Percentiles rank a stretch among this genome's conserved stretches.
These are phyloP conservation scores for Clarias magur DNA, from an alignment of 2,113 vertebrate genomes.

Conservation along the genomic window DNA sequence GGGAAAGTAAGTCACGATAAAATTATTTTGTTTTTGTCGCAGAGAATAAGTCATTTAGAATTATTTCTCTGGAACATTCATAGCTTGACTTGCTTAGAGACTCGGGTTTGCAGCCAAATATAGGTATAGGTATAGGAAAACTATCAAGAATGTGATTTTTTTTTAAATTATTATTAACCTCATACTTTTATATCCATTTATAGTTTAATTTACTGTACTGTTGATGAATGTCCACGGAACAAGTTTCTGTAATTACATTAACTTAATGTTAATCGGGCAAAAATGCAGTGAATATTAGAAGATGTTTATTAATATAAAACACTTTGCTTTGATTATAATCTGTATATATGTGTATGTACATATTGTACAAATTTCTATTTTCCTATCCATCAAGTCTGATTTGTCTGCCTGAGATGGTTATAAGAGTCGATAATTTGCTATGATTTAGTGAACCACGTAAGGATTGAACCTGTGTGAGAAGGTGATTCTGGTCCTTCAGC, in stretches of 20 bases:
- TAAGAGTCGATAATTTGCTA: not conserved
- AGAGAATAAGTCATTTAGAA: not conserved
- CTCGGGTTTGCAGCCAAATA: not conserved
- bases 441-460: not conserved
- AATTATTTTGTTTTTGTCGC: not conserved
- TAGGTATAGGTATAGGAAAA: no score
- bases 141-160: no score
- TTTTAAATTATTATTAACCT: not conserved
- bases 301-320: not conserved
- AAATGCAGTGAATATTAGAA: not conserved
- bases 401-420: not conserved
- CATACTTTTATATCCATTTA: not conserved
- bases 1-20: not conserved
- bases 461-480: conserved; percentile 86
- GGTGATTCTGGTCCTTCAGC: conserved; percentile 93
- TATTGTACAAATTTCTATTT: not conserved
- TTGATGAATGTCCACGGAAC: not conserved
- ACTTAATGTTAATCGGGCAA: not conserved
- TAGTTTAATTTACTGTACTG: not conserved
- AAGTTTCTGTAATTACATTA: not conserved
- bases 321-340: not conserved
- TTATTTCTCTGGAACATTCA: not conserved
- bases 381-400: not conserved
- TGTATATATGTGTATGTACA: not conserved
- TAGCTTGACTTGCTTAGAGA: not conserved